These are phyloP conservation scores for Hirudinaria manillensis DNA, from an alignment of 2,888 invertebrate genomes.

Conservation along the genomic window DNA sequence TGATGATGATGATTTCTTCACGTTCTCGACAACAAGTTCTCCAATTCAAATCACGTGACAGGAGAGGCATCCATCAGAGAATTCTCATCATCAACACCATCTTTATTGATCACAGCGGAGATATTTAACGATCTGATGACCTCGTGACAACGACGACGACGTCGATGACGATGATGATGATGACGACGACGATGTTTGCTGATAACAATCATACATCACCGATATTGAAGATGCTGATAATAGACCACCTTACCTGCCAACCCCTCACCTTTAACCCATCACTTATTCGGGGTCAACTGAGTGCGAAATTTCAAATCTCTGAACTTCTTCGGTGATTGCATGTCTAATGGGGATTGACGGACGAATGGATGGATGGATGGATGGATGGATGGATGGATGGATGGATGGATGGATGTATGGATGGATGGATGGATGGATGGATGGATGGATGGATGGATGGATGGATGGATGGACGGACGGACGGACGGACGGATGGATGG, in stretches of 20 bases:
- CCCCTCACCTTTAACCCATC: too few relatives aligned
- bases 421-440: background rate
- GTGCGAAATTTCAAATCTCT: too few relatives aligned
- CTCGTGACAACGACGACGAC: background rate
- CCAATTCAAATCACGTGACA: too few relatives aligned
- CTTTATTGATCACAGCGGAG: too few relatives aligned
- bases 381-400: background rate
- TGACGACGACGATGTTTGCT: constrained; percentile 18
- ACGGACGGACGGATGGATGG: too few relatives aligned
- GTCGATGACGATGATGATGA: constrained; percentile 24
- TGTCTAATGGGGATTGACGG: background rate
- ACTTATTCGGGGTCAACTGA: too few relatives aligned
- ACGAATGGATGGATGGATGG: background rate
- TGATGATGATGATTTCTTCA: background rate
- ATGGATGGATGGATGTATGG: background rate
- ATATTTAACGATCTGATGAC: too few relatives aligned
- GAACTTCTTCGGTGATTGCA: background rate
- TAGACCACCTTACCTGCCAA: background rate
- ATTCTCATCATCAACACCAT: too few relatives aligned
- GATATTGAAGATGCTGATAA: background rate
- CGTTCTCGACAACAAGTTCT: too few relatives aligned
- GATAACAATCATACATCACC: background rate
- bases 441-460: background rate
- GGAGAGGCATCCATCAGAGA: too few relatives aligned
- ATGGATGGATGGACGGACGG: background rate